Base-by-base conservation (phyloP, 1,140 invertebrate genomes). In the Aporrectodea caliginosa region DNA sequence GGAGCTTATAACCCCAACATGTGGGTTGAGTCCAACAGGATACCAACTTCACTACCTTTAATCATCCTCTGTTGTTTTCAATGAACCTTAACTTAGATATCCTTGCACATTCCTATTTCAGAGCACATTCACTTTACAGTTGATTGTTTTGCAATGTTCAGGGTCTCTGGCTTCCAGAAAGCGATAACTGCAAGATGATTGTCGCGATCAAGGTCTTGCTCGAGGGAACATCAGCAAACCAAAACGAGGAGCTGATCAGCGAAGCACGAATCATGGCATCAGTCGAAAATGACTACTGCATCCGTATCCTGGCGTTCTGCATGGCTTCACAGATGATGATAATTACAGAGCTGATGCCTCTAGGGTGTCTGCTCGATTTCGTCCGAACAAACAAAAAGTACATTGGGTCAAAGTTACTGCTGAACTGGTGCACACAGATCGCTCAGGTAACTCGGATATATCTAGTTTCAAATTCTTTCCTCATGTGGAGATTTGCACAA, bases 201-300 rank as follows among this genome's bases (percentile, higher is more conserved):
- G 97, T 99, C 0, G 97, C 97, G 2, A 98, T 99, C 77, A 99
- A 99, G 90, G 95, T 98, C 22, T 87, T 99, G 0, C 92, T 95
- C 77, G 96, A 97, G 86, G 93, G 93, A 32, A 76, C 75, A 30
- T 35, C 33, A n/a, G 94, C 75, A 1, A 30, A 93, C 0, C 94
- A 94, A 29, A 92, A 93, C 1, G 96, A 95, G 85, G 94, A 94
- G 0, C 97, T 94, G 81, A 89, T 98, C 22, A 95, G 96, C 76
- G 98, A 99, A 88, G 97, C 97, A 0, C 97, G 97, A 82, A 97
- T 99, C 78, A 99, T 99, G 97, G 96, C 96, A 0, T 96, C 93
- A 80, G 95, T 99, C 0, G 95, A 98, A 81, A 96, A 99, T 90
- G 94, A 93, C 0, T 97, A 98, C 90, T 90, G 99, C 74, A 90